Evolutionary conservation across 2,888 invertebrate genomes (phyloP), one percentile per base, ranked within the genome.

Genomic region (Drosophila recens): DNA sequence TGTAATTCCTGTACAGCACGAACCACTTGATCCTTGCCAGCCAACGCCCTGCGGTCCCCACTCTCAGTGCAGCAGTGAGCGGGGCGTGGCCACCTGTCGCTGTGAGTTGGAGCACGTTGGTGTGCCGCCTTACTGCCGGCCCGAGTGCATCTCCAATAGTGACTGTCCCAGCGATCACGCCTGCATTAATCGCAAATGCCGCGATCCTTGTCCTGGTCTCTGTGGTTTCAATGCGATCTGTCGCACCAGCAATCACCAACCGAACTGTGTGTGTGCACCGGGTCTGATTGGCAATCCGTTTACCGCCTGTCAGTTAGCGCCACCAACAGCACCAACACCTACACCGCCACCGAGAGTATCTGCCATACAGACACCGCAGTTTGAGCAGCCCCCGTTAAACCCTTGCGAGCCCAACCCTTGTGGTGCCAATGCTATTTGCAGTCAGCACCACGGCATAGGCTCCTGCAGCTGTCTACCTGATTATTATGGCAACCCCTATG

Each of bases 351-450:
- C 61, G 3, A 67, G 59, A 4, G 27, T 57, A 1, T 77, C 76
- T 3, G 75, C 72, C n/a, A 51, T 87, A 11, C 56, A 78, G 15
- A 62, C 67, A 30, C 70, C 74, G 4, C 75, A 82, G 11, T 75
- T 73, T 54, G 93, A 92, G 75, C 89, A 84, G 65, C 72, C 91
- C 4, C 38, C 58, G 0, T 13, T 38, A 3, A 91, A 92, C 80
- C 96, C 96, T 1, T 96, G 96, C 85, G 92, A 94, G 65, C 96
- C 96, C 34, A 95, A 95, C 66, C 96, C 97, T 38, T 97, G 97
- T 92, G 97, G 97, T 51, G 75, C 94, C 4, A 95, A 95, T 89
- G 95, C 95, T 1, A 91, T 94, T 65, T 96, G 95, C 79, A 94
- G 93, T 83, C 94, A 94, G 90, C 93, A 94, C 79, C 94, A 94